phyloP scores from a whole-genome alignment of 2,113 vertebrate species.

The Corydoras maculifer region DNA sequence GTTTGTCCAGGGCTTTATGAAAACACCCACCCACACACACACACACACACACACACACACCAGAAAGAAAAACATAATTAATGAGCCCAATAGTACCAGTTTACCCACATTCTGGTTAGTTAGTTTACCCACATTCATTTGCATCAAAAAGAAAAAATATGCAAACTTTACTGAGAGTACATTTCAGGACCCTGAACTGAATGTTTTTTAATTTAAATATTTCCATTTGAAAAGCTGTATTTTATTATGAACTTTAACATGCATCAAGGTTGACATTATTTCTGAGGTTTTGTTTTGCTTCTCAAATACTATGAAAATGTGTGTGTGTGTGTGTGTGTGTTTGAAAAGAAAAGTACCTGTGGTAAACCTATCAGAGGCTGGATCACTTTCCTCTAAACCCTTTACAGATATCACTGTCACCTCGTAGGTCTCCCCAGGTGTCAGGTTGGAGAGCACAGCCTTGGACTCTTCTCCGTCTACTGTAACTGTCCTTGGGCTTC shows the following conservation, averaged over 20 bases:
- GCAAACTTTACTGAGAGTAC: too few relatives aligned
- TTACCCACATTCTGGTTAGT: too few relatives aligned
- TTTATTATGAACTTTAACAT: too few relatives aligned
- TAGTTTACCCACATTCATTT: too few relatives aligned
- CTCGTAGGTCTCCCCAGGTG: conserved; percentile 74
- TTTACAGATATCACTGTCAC: conserved; percentile 78
- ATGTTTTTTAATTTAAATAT: too few relatives aligned
- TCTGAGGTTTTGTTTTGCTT: too few relatives aligned
- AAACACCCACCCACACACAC: conserved; percentile 36
- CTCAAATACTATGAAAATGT: too few relatives aligned
- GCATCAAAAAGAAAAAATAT: too few relatives aligned
- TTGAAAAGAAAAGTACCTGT: conserved; percentile 68
- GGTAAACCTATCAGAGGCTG: conserved; percentile 70
- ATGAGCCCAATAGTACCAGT: too few relatives aligned
- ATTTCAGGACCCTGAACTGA: too few relatives aligned
- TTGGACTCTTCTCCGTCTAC: conserved; percentile 71
- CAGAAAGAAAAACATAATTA: background rate
- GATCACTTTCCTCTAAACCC: conserved; percentile 87
- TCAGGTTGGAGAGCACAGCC: conserved; percentile 67
- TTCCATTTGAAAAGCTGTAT: too few relatives aligned
- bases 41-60: conserved; percentile 42
- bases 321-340: background rate
- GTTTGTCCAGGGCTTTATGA: conserved; percentile 81
- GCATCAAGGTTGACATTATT: too few relatives aligned
- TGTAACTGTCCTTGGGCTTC: conserved; percentile 61